Conservation (phyloP, 2,113 vertebrate genomes). For the Passer montanus region DNA sequence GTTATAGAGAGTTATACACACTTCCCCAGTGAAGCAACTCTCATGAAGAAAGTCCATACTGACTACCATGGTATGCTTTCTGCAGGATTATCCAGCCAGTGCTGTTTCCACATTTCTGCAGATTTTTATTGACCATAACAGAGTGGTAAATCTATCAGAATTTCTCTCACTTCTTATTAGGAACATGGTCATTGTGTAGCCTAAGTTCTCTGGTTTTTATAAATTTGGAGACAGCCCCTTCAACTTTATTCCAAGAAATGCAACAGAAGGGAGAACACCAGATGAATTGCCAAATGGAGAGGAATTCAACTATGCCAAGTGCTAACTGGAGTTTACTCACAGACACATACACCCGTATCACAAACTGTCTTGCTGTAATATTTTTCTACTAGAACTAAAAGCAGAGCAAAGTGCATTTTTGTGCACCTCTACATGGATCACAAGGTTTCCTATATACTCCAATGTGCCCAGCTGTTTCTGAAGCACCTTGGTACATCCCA, state of each 20-base stretch:
- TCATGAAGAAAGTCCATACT: neutral
- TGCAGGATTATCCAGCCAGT: neutral
- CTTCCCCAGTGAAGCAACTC: neutral
- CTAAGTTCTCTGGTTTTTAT: neutral
- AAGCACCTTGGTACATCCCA: neutral
- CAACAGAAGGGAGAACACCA: constrained; percentile 38
- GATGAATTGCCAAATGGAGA: constrained; percentile 50
- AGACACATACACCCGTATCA: neutral
- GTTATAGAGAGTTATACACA: neutral
- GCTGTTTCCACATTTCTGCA: neutral
- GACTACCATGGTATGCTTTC: neutral
- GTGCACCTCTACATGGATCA: neutral
- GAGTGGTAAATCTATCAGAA: neutral
- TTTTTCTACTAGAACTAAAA: neutral
- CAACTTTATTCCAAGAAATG: neutral
- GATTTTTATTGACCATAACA: neutral
- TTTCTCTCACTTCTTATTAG: neutral
- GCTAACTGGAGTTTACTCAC: constrained; percentile 38
- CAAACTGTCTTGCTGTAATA: neutral
- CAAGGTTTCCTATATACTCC: neutral
- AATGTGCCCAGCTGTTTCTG: neutral
- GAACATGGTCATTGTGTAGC: neutral
- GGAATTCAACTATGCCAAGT: neutral
- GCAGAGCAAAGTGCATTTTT: neutral
- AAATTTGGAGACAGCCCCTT: neutral